phyloP scores from a whole-genome alignment of 92 coral and sea anemone species.

The Porites lobata region DNA sequence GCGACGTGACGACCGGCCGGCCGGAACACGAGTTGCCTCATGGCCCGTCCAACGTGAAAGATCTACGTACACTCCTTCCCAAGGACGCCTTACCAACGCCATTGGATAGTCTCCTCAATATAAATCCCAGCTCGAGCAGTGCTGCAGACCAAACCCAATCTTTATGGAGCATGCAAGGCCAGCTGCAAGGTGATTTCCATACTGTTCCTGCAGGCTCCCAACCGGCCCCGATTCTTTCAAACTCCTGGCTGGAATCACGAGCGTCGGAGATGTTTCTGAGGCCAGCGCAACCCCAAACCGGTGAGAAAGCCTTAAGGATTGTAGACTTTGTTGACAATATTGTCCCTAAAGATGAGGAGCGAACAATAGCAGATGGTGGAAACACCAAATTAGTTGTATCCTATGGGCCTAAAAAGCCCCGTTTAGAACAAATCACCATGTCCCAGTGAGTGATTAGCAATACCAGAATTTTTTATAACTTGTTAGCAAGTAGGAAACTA shows the following conservation, averaged over 20 bases:
- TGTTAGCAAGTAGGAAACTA: constrained; percentile 12
- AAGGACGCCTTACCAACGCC: neutral
- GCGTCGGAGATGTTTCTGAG: constrained; percentile 18
- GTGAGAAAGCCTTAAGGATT: constrained; percentile 17
- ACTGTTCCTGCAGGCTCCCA: neutral
- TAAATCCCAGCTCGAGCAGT: neutral
- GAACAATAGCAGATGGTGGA: constrained; percentile 18
- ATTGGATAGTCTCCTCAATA: neutral
- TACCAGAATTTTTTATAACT: no score
- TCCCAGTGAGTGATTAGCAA: constrained; percentile 24
- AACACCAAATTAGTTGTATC: constrained; percentile 32
- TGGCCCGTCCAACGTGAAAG: constrained; percentile 18
- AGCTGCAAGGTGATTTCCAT: no score
- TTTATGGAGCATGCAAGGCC: no score
- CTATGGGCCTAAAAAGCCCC: constrained; percentile 27
- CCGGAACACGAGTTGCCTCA: neutral
- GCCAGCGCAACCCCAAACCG: constrained; percentile 18
- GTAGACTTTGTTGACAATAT: constrained; percentile 6
- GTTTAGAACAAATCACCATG: constrained; percentile 14
- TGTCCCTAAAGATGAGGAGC: constrained; percentile 27
- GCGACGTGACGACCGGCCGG: neutral
- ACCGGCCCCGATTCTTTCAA: neutral
- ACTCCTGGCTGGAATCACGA: neutral
- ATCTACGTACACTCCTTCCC: neutral
- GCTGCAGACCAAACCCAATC: no score